A percentile compares a stretch with the other conserved stretches of the same genome.
phyloP scores from a whole-genome alignment of 2,797 vertebrate species.

The Liparis tanakae region DNA sequence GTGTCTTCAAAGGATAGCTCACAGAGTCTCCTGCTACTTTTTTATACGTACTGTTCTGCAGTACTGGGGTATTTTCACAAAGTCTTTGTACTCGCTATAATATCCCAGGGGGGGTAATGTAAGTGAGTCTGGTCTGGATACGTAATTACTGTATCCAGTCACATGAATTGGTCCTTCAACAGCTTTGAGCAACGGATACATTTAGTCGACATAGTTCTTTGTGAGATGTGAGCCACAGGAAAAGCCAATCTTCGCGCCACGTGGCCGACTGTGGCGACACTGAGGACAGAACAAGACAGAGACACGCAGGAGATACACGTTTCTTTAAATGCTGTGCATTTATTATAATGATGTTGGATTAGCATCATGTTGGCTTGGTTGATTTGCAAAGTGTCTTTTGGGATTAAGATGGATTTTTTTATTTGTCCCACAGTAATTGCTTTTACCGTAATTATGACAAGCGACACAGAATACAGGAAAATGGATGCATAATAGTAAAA shows the following conservation, averaged over 20 bases:
- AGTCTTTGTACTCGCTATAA: slow-evolving; percentile 11
- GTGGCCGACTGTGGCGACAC: neutral
- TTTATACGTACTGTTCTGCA: slow-evolving; percentile 9
- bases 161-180: slow-evolving; percentile 16
- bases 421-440: slow-evolving; percentile 13
- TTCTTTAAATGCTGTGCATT: neutral
- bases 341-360: neutral
- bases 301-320: neutral
- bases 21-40: slow-evolving; percentile 4
- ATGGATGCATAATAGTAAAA: neutral
- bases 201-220: neutral
- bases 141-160: slow-evolving; percentile 16
- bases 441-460: slow-evolving; percentile 11
- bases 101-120: neutral
- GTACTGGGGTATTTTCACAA: slow-evolving; percentile 1
- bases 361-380: neutral
- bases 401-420: slow-evolving; percentile 1
- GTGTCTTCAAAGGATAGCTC: slow-evolving; percentile 37
- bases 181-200: slow-evolving; percentile 16
- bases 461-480: neutral
- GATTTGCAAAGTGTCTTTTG: neutral
- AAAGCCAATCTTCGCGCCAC: neutral
- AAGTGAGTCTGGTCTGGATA: slow-evolving; percentile 10
- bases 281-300: neutral
- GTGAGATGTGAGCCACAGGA: slow-evolving; percentile 8